Base-by-base conservation (phyloP, 2,888 invertebrate species). In the Tigriopus californicus region DNA sequence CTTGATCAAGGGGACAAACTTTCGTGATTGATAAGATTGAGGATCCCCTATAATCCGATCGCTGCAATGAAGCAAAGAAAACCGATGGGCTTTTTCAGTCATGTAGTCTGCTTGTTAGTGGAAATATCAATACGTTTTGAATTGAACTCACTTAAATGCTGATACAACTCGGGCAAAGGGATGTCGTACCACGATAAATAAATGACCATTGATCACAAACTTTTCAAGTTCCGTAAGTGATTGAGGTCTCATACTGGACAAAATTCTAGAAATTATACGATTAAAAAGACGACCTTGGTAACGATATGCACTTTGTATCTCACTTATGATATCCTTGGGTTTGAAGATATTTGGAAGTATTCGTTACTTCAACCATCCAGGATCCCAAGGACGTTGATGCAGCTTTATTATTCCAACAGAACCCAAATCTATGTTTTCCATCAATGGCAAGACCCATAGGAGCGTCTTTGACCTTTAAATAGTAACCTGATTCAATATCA, bases 131-230 rank as follows among this genome's bases (percentile, higher is more conserved):
- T 5, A 42, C 44, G n/a, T 44, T 15, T 15, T 44, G 4, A 44
- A 5, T 44, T 4, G 44, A 41, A 44, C 44, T 33, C 46, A 53
- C 40, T 56, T 22, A 41, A 55, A 60, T 6, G 60, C 60, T 20
- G 60, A 60, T 5, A 56, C 40, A 1, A 60, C 49, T 46, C 60
- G 33, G 1, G 40, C 41, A 40, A 60, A 48, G 1, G 60, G 60
- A 15, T 60, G 41, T 1, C 60, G 56, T 1, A 60, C 56, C 11
- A 60, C 33, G 41, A 60, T 47, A 48, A 60, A 60, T 40, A 25
- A 40, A 41, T 54, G 18, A 18, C 20, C 22, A 20, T 47, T 11
- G 1, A 11, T 47, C 11, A 47, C 1, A 13, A 18, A 20, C n/a
- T 13, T 13, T 47, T 11, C 11, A 11, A 47, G 47, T 22, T 47